Percentiles rank a stretch among this genome's conserved stretches.
These are phyloP conservation scores for Cecidostiba fungosa DNA, from an alignment of 2,888 invertebrate genomes.

Conservation along the genomic window DNA sequence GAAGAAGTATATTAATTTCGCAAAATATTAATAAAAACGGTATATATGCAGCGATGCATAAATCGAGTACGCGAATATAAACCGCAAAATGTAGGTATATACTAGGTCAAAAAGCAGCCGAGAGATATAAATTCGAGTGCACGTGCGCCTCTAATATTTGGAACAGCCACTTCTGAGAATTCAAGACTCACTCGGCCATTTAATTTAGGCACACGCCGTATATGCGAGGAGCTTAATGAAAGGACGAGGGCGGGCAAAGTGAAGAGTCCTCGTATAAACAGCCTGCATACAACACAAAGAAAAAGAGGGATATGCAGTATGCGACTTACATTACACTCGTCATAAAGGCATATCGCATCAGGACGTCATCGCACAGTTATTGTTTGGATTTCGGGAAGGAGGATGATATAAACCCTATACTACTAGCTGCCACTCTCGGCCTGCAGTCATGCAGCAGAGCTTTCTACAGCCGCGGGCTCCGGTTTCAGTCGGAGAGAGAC, in stretches of 20 bases:
- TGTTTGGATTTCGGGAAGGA: background rate
- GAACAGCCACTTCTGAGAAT: background rate
- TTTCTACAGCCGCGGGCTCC: background rate
- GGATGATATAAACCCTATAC: background rate
- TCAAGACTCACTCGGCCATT: constrained; percentile 34
- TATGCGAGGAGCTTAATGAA: background rate
- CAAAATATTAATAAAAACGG: too few species aligned
- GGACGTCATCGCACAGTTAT: background rate
- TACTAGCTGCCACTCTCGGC: background rate
- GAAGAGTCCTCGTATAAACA: background rate
- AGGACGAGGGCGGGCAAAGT: background rate
- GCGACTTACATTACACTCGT: background rate
- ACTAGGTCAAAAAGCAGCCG: background rate
- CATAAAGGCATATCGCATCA: background rate
- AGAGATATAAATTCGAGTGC: background rate
- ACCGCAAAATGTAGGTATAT: background rate
- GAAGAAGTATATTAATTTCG: background rate
- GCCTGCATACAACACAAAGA: background rate
- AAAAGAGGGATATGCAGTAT: background rate
- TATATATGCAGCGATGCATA: background rate
- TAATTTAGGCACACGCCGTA: constrained; percentile 41
- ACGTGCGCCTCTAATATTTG: background rate
- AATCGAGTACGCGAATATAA: constrained; percentile 1
- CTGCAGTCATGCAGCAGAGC: too few species aligned
- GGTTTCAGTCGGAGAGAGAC: background rate